Conservation (phyloP, 2,797 vertebrate species). For the Chaunax sp. region DNA sequence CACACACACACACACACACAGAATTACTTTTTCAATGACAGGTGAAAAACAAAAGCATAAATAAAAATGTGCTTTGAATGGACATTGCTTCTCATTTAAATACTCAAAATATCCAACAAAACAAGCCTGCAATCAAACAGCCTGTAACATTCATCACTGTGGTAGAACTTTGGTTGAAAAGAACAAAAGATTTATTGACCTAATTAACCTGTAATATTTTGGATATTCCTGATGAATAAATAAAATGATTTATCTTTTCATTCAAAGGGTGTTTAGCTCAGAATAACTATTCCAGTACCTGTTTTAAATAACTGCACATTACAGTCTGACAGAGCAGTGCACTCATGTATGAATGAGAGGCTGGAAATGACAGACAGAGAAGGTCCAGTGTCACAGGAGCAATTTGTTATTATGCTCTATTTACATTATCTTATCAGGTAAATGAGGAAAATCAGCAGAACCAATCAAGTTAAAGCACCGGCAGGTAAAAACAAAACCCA, state of each 20-base stretch:
- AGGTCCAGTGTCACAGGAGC: too few species aligned
- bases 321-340: slow-evolving; percentile 20
- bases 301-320: slow-evolving; percentile 27
- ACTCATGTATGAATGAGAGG: slow-evolving; percentile 32
- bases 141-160: background rate
- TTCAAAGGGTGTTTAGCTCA: background rate
- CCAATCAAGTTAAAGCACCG: slow-evolving; percentile 55
- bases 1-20: background rate
- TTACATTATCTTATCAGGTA: slow-evolving; percentile 48
- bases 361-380: slow-evolving; percentile 36
- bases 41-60: background rate
- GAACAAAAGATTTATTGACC: background rate
- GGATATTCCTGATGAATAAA: background rate
- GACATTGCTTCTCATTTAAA: background rate
- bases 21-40: background rate
- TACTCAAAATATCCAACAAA: background rate
- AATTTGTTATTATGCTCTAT: slow-evolving; percentile 49
- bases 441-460: slow-evolving; percentile 53
- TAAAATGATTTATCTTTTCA: slow-evolving; percentile 2
- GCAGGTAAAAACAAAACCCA: slow-evolving; percentile 55
- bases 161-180: background rate
- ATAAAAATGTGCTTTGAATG: background rate
- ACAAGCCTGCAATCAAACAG: background rate
- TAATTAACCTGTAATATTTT: slow-evolving; percentile 4
- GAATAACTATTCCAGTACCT: slow-evolving; percentile 8